Conservation (phyloP, 2,797 vertebrate genomes). For the Tapirus indicus region DNA sequence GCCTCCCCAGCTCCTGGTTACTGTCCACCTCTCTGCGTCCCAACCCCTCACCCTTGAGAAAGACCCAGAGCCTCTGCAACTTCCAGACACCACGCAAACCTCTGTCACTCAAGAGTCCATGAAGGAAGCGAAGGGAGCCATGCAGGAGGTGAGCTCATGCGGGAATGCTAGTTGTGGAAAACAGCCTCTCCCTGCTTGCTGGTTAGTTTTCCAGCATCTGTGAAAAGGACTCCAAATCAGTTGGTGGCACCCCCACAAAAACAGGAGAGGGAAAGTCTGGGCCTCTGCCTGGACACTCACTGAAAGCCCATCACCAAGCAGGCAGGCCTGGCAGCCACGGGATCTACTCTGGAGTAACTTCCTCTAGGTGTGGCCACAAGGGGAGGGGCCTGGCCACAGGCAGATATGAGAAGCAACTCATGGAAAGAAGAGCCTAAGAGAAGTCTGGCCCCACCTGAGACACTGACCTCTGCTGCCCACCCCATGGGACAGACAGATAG, state of each 20-base stretch:
- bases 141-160: background rate
- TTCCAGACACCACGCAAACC: background rate
- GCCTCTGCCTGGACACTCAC: background rate
- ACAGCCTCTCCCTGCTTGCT: background rate
- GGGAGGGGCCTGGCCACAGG: background rate
- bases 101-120: background rate
- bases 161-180: background rate
- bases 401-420: background rate
- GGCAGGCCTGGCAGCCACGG: background rate
- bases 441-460: background rate
- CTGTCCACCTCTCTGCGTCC: rapidly evolving
- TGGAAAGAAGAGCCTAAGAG: background rate
- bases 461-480: background rate
- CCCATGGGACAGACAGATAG: background rate
- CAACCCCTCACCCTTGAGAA: background rate
- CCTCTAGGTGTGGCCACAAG: background rate
- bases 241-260: background rate
- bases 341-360: background rate
- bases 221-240: background rate
- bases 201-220: background rate
- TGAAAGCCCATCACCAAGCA: background rate
- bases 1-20: conserved; percentile 1
- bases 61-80: background rate
- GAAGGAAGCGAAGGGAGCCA: background rate
- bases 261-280: background rate